A percentile compares a stretch with the other conserved stretches of the same genome.
These are phyloP conservation scores for Chaunax sp. DNA, from an alignment of 2,797 vertebrate genomes.

Conservation along the genomic window DNA sequence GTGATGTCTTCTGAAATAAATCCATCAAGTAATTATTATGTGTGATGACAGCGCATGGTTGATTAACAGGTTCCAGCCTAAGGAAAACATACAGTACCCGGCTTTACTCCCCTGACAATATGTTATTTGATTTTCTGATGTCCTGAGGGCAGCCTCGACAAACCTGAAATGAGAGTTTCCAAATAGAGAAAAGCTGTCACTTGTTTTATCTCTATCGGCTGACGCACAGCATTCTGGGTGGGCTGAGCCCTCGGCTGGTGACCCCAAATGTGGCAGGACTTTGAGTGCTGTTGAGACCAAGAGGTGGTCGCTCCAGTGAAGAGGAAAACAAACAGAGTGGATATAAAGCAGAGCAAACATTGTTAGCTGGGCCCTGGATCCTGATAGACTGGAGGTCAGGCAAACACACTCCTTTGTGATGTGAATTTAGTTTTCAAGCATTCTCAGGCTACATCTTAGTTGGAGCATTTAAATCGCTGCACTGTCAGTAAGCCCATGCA, in stretches of 20 bases:
- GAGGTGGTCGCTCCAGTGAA: constrained; percentile 71
- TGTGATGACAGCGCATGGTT: constrained; percentile 28
- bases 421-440: constrained; percentile 31
- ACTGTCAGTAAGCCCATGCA: not conserved
- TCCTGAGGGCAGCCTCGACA: constrained; percentile 53
- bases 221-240: constrained; percentile 73
- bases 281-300: constrained; percentile 52
- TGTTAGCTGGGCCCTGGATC: constrained; percentile 64
- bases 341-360: constrained; percentile 80
- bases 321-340: constrained; percentile 80
- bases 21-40: constrained; percentile 41
- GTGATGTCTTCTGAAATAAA: constrained; percentile 28
- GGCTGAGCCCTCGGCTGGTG: constrained; percentile 61
- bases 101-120: constrained; percentile 38
- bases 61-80: constrained; percentile 27
- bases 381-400: constrained; percentile 64
- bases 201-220: constrained; percentile 52
- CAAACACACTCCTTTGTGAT: constrained; percentile 71
- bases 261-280: constrained; percentile 64
- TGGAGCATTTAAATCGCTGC: constrained; percentile 20
- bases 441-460: constrained; percentile 62
- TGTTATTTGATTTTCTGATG: constrained; percentile 61
- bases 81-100: constrained; percentile 21
- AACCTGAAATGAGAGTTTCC: constrained; percentile 38
- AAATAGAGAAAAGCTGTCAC: constrained; percentile 56